These are phyloP conservation scores for Bombus affinis DNA, from an alignment of 1,140 invertebrate species.

Conservation along the genomic window DNA sequence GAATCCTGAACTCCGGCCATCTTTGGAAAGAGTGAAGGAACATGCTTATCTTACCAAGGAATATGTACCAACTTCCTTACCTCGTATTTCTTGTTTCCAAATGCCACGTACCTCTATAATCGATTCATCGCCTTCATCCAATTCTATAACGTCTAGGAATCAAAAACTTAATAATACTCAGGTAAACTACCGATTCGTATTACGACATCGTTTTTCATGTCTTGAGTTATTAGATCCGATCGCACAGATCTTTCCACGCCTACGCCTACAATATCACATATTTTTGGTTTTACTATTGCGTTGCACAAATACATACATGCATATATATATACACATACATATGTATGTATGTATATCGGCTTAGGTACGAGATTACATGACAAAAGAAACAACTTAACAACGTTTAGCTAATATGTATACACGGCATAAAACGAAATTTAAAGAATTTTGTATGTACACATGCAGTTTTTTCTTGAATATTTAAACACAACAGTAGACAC, in stretches of 20 bases:
- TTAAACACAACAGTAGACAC: no score
- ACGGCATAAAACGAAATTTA: neutral
- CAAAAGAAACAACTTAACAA: no score
- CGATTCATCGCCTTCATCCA: constrained; percentile 56
- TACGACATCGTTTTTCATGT: no score
- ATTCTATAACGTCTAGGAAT: constrained; percentile 53
- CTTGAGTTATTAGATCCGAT: no score
- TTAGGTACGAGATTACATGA: neutral
- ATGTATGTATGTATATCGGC: no score
- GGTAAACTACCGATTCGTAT: constrained; percentile 16
- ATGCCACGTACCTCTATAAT: constrained; percentile 65
- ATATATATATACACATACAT: no score
- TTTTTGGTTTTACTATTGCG: no score
- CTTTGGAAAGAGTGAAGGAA: constrained; percentile 83
- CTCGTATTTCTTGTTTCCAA: constrained; percentile 76
- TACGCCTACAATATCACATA: no score
- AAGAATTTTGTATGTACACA: no score
- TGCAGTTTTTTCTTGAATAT: no score
- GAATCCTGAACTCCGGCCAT: constrained; percentile 84
- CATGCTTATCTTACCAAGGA: constrained; percentile 85
- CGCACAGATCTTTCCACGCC: no score
- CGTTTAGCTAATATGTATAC: neutral
- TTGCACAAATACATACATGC: no score
- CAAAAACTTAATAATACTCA: constrained; percentile 49
- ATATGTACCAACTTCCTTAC: constrained; percentile 72